Conservation (phyloP, 37 sponge, comb jelly and placozoan species). For the Tethya wilhelma region DNA sequence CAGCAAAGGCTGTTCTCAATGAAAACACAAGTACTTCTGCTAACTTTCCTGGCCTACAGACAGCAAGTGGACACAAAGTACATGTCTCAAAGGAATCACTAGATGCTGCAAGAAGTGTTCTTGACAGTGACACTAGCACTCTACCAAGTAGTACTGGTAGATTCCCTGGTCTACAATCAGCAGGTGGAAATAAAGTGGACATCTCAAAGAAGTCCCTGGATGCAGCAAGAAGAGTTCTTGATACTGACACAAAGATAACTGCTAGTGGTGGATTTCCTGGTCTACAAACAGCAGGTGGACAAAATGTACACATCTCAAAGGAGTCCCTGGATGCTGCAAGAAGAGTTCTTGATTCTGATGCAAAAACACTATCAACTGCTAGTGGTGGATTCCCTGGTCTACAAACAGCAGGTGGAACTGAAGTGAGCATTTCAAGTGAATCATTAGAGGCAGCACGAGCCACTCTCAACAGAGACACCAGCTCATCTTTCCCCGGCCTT, state of each 20-base stretch:
- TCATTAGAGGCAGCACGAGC: slow-evolving; percentile 20
- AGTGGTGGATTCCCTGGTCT: slow-evolving; percentile 1
- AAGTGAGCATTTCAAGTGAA: slow-evolving; percentile 16
- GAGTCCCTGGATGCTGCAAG: slow-evolving; percentile 29
- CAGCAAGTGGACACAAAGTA: slow-evolving; percentile 69
- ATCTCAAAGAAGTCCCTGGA: slow-evolving; percentile 14
- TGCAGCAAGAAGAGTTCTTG: slow-evolving; percentile 16
- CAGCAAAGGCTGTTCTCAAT: neutral
- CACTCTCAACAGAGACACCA: neutral
- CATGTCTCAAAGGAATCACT: slow-evolving; percentile 21
- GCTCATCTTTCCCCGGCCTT: slow-evolving; percentile 43
- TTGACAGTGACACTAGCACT: neutral
- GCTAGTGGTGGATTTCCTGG: slow-evolving; percentile 32
- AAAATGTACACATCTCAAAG: slow-evolving; percentile 34
- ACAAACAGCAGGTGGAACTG: slow-evolving; percentile 46
- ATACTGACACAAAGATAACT: neutral
- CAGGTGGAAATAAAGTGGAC: slow-evolving; percentile 40
- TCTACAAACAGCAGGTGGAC: slow-evolving; percentile 68
- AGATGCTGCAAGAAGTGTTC: slow-evolving; percentile 3
- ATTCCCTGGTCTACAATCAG: slow-evolving; percentile 27
- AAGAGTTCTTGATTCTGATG: neutral
- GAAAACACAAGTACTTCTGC: neutral
- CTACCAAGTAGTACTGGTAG: neutral
- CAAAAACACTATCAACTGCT: neutral
- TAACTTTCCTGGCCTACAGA: slow-evolving; percentile 59